These are phyloP conservation scores for Zosterops lateralis DNA, from an alignment of 2,113 vertebrate genomes.

Conservation along the genomic window DNA sequence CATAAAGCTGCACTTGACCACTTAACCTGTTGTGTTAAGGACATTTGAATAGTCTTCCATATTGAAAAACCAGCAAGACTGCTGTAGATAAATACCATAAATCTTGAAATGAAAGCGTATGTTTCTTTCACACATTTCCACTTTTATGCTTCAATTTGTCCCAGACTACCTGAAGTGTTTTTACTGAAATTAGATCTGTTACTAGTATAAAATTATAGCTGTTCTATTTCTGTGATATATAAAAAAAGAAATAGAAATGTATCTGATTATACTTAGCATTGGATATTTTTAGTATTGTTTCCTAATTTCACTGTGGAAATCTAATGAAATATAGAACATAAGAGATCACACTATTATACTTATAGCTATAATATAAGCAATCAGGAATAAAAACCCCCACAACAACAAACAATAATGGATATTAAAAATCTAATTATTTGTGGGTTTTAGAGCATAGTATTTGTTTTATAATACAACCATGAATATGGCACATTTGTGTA, in stretches of 20 bases:
- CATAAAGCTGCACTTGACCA: not conserved
- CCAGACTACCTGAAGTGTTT: constrained; percentile 47
- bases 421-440: constrained; percentile 49
- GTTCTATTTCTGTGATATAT: constrained; percentile 12
- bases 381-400: not conserved
- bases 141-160: constrained; percentile 41
- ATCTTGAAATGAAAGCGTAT: constrained; percentile 23
- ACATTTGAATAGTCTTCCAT: not conserved
- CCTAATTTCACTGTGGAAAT: constrained; percentile 30
- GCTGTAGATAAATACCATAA: not conserved
- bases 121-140: constrained; percentile 48
- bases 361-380: not conserved
- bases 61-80: not conserved
- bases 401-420: not conserved
- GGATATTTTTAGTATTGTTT: constrained; percentile 34
- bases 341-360: not conserved
- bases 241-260: not conserved
- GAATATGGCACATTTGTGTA: not conserved
- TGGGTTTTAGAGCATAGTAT: constrained; percentile 3
- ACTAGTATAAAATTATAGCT: constrained; percentile 46
- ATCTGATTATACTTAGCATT: not conserved
- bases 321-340: not conserved
- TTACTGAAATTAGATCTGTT: constrained; percentile 38
- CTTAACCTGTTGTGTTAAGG: not conserved
- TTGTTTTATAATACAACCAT: constrained; percentile 9